Evolutionary conservation across 2,888 invertebrate genomes (phyloP).

Genomic region (Nemapogon koenigi): DNA sequence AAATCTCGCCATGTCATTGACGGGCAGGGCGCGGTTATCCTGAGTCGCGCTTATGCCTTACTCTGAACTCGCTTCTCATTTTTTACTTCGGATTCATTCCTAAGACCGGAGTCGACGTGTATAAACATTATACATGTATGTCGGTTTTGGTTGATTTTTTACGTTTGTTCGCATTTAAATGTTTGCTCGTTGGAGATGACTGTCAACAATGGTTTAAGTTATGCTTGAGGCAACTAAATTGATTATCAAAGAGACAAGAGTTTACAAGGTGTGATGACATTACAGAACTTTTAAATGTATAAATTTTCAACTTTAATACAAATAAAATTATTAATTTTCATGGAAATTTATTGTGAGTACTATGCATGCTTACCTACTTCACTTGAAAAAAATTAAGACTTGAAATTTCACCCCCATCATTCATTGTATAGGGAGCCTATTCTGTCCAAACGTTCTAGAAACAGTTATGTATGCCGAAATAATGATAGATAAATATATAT

Average conservation of each 20-base stretch:
- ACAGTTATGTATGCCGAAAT: too few relatives aligned
- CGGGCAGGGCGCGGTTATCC: constrained; percentile 8
- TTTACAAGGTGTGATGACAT: constrained; percentile 8
- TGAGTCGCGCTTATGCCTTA: constrained; percentile 3
- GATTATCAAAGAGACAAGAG: constrained; percentile 9
- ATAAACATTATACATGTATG: constrained; percentile 9
- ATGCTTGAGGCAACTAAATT: constrained; percentile 9
- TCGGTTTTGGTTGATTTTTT: constrained; percentile 4
- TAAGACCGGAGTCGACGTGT: too few relatives aligned
- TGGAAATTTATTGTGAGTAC: too few relatives aligned
- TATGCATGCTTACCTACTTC: too few relatives aligned
- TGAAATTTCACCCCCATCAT: too few relatives aligned
- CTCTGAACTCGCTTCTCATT: background rate
- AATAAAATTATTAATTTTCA: too few relatives aligned
- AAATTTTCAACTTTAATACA: too few relatives aligned
- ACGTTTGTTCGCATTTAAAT: constrained; percentile 11
- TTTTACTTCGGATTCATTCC: constrained; percentile 2
- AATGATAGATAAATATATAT: too few relatives aligned
- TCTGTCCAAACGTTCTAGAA: too few relatives aligned
- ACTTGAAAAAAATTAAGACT: too few relatives aligned
- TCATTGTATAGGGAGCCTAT: too few relatives aligned
- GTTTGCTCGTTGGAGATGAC: constrained; percentile 11
- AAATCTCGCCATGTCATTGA: constrained; percentile 3
- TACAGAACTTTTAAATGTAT: constrained; percentile 3
- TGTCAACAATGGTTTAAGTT: constrained; percentile 11